Evolutionary conservation across 2,113 vertebrate genomes (phyloP), one percentile per base, ranked within the genome.

Genomic region (Rana temporaria): DNA sequence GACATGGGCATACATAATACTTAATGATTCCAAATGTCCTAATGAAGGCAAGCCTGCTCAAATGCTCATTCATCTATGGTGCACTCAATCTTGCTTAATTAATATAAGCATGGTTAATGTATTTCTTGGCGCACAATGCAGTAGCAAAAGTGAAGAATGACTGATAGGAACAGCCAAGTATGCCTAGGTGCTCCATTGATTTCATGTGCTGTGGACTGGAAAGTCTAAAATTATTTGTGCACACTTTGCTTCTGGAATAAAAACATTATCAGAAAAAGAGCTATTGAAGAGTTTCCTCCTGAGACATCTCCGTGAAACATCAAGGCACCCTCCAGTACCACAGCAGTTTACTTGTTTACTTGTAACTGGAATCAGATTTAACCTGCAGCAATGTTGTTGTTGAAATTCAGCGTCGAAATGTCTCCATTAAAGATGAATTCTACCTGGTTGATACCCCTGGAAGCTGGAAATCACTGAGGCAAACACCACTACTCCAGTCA

Each of bases 41-140:
- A 74, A 73, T 64, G 60, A 65, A 73, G 69, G 69, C 42, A 62
- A 66, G 53, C 32, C 62, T 65, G 60, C 79, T 82, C 6, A 18
- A 55, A 63, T 73, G 62, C 17, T 67, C 70, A 74, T 74, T 65
- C 70, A 74, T 82, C 69, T 72, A 53, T 64, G 42, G 52, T 66
- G 70, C 70, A 59, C 80, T 82, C 80, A 82, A 74, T 82, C 80
- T 42, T 57, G 57, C 48, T 20, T 65, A 65, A 65, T 81, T 82
- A 74, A 66, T 66, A 66, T 73, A 53, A 72, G 30, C 80, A 55
- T 18, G 62, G 16, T 26, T 73, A 82, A 81, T 81, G 59, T 73
- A 82, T 66, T 81, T 82, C 26, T 74, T 65, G 69, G 69, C 80
- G 73, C 62, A 82, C 38, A 64, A 56, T 82, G 42, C 80, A 82